A percentile compares a stretch with the other conserved stretches of the same genome.
Evolutionary conservation across 1,140 invertebrate genomes (phyloP).

Genomic region (Brachystomella parvula): DNA sequence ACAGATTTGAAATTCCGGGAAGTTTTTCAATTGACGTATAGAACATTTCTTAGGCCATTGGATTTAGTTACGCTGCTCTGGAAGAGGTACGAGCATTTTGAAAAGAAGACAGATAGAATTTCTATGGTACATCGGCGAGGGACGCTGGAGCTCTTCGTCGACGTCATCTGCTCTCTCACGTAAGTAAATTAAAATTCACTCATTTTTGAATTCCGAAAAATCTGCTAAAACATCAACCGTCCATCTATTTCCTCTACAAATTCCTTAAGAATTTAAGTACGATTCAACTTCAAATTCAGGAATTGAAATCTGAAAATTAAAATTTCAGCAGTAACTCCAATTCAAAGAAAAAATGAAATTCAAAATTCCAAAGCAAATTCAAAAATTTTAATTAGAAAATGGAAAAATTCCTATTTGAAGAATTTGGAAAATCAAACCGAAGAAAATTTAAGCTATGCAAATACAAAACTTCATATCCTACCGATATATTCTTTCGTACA

Average conservation of each 20-base stretch:
- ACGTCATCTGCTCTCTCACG: slow-evolving; percentile 90
- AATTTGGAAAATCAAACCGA: too few relatives aligned
- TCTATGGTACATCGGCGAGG: slow-evolving; percentile 74
- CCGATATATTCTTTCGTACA: too few relatives aligned
- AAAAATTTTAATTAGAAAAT: too few relatives aligned
- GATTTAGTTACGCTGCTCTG: slow-evolving; percentile 80
- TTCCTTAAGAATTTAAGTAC: slow-evolving; percentile 3
- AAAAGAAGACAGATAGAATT: slow-evolving; percentile 58
- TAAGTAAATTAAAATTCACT: slow-evolving; percentile 49
- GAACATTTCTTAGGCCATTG: slow-evolving; percentile 81
- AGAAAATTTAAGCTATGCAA: too few relatives aligned
- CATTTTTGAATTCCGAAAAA: neutral
- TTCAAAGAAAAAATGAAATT: too few relatives aligned
- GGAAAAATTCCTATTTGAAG: too few relatives aligned
- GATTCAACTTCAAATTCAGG: slow-evolving; percentile 1
- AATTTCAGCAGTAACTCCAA: too few relatives aligned
- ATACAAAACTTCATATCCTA: too few relatives aligned
- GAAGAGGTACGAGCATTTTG: slow-evolving; percentile 72
- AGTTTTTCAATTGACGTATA: slow-evolving; percentile 83
- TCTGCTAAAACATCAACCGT: too few relatives aligned
- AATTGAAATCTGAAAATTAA: too few relatives aligned
- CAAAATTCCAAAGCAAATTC: neutral
- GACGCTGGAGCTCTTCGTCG: slow-evolving; percentile 77
- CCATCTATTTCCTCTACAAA: too few relatives aligned
- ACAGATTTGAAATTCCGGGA: slow-evolving; percentile 90